Conservation (phyloP, 1,140 invertebrate genomes). For the Luehdorfia chinensis region DNA sequence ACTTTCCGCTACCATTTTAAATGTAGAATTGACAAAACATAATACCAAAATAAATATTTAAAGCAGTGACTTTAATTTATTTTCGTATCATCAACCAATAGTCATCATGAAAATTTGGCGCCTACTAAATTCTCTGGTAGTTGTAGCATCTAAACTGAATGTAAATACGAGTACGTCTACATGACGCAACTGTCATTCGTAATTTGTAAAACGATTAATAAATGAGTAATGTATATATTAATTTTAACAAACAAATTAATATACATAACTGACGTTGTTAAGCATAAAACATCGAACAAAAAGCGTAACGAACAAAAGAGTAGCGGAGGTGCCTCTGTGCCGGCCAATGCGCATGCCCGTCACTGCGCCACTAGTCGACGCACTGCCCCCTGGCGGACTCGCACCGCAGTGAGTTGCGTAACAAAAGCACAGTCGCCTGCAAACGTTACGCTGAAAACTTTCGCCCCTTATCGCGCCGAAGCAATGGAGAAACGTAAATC, state of each 20-base stretch:
- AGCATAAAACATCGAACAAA: constrained; percentile 24
- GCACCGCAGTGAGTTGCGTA: constrained; percentile 70
- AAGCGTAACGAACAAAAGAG: constrained; percentile 36
- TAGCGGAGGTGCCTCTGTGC: constrained; percentile 23
- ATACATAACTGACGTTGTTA: constrained; percentile 7
- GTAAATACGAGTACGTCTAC: too few species aligned
- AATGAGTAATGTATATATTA: too few species aligned
- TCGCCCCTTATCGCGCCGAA: constrained; percentile 47
- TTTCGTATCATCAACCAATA: too few species aligned
- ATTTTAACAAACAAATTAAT: too few species aligned
- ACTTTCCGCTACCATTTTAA: constrained; percentile 38
- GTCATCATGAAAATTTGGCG: too few species aligned
- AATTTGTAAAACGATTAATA: too few species aligned
- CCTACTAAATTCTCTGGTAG: too few species aligned
- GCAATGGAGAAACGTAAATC: constrained; percentile 55
- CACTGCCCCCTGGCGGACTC: constrained; percentile 66
- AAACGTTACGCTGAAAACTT: constrained; percentile 61
- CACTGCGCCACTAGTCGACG: constrained; percentile 66
- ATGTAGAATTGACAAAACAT: constrained; percentile 5
- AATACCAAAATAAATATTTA: neutral
- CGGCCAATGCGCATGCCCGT: constrained; percentile 63
- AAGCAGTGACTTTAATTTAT: too few species aligned
- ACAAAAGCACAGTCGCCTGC: constrained; percentile 68
- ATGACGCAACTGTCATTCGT: too few species aligned
- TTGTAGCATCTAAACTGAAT: too few species aligned